These are phyloP conservation scores for Crossaster papposus DNA, from an alignment of 53 echinoderm and acorn worm genomes.

Conservation along the genomic window DNA sequence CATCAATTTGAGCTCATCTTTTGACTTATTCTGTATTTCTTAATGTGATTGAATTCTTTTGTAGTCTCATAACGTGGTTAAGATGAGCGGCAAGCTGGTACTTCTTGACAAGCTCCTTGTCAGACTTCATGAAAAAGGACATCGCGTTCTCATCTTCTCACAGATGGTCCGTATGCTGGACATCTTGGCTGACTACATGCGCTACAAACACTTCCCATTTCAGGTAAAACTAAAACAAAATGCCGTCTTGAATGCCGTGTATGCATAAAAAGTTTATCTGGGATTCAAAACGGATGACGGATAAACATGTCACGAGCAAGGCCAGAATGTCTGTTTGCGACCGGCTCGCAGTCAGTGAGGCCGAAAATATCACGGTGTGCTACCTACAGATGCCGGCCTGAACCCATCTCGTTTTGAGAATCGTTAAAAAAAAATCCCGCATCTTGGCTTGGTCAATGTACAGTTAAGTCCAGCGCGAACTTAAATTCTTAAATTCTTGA, in stretches of 20 bases:
- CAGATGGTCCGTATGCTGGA: slow-evolving; percentile 99
- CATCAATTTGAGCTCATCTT: too few species aligned
- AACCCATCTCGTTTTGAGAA: too few species aligned
- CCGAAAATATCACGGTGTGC: too few species aligned
- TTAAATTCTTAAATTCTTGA: too few species aligned
- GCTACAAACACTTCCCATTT: slow-evolving; percentile 81
- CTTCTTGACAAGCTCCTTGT: slow-evolving; percentile 96
- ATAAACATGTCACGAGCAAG: too few species aligned
- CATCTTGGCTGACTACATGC: slow-evolving; percentile 93
- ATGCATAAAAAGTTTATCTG: not conserved
- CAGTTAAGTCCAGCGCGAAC: too few species aligned
- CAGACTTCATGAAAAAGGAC: slow-evolving; percentile 87
- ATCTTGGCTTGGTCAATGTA: too few species aligned
- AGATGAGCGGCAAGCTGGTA: slow-evolving; percentile 94
- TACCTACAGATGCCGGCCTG: too few species aligned
- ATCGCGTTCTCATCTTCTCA: slow-evolving; percentile 97
- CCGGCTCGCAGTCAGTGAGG: too few species aligned
- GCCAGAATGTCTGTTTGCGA: too few species aligned
- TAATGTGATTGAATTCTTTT: not conserved
- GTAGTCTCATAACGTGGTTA: slow-evolving; percentile 55
- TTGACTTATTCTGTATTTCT: not conserved
- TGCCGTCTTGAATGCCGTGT: not conserved
- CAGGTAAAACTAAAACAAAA: slow-evolving; percentile 64
- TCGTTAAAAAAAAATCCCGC: too few species aligned
- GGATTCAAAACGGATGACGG: too few species aligned